Conservation (phyloP, 2,888 invertebrate species). For the Tipula helvola region DNA sequence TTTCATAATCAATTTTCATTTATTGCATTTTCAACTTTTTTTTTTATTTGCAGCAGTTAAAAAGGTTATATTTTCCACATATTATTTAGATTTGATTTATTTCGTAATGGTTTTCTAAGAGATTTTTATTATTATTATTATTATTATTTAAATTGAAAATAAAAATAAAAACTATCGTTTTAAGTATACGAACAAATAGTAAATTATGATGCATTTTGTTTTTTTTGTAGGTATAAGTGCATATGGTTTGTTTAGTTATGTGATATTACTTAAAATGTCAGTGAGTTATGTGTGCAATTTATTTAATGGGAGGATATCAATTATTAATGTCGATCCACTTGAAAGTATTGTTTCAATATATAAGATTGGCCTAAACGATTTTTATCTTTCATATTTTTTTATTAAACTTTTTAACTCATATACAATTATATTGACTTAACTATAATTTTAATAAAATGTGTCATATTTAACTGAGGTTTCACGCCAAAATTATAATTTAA, state of each 20-base stretch:
- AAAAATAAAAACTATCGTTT: not conserved
- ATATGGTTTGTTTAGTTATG: not conserved
- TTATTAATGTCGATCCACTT: not conserved
- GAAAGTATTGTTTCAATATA: too few relatives aligned
- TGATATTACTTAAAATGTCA: not conserved
- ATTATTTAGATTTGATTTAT: not conserved
- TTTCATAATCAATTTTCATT: not conserved
- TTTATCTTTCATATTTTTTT: too few relatives aligned
- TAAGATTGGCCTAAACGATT: too few relatives aligned
- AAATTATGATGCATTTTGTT: not conserved
- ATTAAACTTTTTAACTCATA: too few relatives aligned
- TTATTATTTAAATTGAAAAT: not conserved
- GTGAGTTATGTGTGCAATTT: not conserved
- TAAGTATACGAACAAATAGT: not conserved
- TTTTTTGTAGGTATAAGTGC: not conserved
- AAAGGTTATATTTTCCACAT: slow-evolving; percentile 4
- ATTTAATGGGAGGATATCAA: not conserved
- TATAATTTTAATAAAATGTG: too few relatives aligned
- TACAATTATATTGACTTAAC: too few relatives aligned
- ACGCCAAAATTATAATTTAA: too few relatives aligned
- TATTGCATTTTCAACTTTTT: not conserved
- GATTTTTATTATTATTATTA: not conserved
- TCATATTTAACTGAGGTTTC: too few relatives aligned
- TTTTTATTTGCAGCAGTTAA: not conserved
- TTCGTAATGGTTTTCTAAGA: not conserved